Evolutionary conservation across 2,888 invertebrate genomes (phyloP), one percentile per base, ranked within the genome.

Genomic region (Siphonodentalium dalli): DNA sequence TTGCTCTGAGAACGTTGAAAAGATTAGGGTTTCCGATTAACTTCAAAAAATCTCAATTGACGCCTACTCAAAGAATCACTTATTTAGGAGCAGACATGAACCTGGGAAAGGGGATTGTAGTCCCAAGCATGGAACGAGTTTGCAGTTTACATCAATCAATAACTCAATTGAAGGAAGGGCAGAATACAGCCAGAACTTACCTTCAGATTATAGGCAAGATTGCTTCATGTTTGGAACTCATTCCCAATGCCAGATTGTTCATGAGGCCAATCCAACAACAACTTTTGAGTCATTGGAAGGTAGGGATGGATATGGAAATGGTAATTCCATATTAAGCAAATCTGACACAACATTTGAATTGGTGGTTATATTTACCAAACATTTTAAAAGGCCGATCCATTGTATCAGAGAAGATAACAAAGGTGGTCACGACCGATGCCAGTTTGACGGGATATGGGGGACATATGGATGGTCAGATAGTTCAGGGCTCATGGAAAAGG

Each of bases 351-450:
- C 56, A 56, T 40, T 33, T 56, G 38, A 43, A 18, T 18, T 56
- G 43, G 51, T 56, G 56, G 56, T 46, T 41, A 56, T 42, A 51
- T 24, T 8, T 41, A 43, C 38, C 33, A 33, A 56, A 56, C 40
- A 47, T 56, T 47, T 26, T 31, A 9, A 23, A 34, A 44, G 48
- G 49, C 42, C 41, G 40, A 44, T 57, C 52, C 40, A 44, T 57
- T 31, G 39, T 24, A 43, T 47, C 13, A 28, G 15, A 11, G n/a
- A 7, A 4, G 3, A 18, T 26, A 40, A 21, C 11, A 13, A 23
- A 23, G 20, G 18, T 20, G 7, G 11, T 8, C 9, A 9, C 9
- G 11, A 31, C 11, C 9, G 39, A 39, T 8, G 8, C 2, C 21
- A 6, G 21, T 39, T 31, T 31, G 31, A n/a, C 9, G 31, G 31